Base-by-base conservation (phyloP, 2,888 invertebrate species). In the Drosophila diplacantha region DNA sequence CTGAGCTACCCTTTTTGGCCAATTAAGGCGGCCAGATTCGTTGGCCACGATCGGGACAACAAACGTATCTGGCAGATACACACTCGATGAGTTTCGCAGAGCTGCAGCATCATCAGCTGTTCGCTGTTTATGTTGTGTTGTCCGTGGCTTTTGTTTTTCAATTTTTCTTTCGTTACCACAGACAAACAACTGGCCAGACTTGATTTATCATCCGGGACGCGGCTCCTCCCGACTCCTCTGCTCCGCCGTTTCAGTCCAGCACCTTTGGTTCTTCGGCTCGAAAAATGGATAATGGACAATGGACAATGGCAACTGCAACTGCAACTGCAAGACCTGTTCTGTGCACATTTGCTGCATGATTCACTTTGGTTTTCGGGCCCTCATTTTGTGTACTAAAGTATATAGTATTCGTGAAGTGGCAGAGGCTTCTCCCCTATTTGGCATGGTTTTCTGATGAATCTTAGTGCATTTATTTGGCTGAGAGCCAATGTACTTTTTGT, bases 41-140 rank as follows among this genome's bases (percentile, higher is more conserved):
- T 72, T 75, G 69, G 78, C 75, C 66, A 32, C 47, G 35, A 69
- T 70, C 52, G 47, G 32, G 32, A 20, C 37, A 49, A 43, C 62
- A 61, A 39, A 56, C 62, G 53, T 67, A 69, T 73, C 69, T 69
- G 57, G 24, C 61, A 70, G 67, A 64, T 69, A 71, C 74, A 80
- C 41, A 44, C 46, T 24, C 54, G 41, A 2, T 22, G 39, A 34
- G 20, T 41, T 50, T 29, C 12, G 67, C 37, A 5, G 49, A 47
- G 54, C 24, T 18, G 44, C 39, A 47, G 53, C 39, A 67, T 39
- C 73, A 79, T 81, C 85, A 85, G 81, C 84, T 82, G 85, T 84
- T 85, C 20, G 56, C 35, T 67, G 56, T 64, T 56, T 77, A 71
- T 75, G 74, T 83, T 83, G 76, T 38, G 38, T 77, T 80, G 68